phyloP scores from a whole-genome alignment of 53 echinoderm and acorn worm species.

The Astropecten irregularis region DNA sequence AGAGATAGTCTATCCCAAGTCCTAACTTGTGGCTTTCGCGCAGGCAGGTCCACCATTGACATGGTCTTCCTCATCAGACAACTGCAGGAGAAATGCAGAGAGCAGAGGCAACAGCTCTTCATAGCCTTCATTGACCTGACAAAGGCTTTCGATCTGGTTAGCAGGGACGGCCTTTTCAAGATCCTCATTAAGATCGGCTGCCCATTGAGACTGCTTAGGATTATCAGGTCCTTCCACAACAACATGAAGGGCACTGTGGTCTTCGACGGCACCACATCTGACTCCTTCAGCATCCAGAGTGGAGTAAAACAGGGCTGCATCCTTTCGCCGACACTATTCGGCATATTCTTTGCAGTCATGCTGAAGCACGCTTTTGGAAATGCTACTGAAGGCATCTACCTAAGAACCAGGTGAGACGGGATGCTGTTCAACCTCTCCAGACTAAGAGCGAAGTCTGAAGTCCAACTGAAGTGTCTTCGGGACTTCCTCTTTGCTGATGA shows the following conservation, averaged over 20 bases:
- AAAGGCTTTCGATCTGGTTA: constrained; percentile 47
- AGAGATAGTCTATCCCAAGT: constrained; percentile 38
- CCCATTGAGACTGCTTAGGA: constrained; percentile 30
- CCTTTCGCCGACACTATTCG: constrained; percentile 27
- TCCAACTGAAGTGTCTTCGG: background rate
- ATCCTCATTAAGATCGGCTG: constrained; percentile 41
- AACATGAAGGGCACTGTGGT: constrained; percentile 12
- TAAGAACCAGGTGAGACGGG: constrained; percentile 8
- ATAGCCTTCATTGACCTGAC: no score
- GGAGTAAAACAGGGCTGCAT: constrained; percentile 52
- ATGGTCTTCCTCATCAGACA: constrained; percentile 66
- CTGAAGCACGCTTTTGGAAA: no score
- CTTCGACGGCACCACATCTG: background rate
- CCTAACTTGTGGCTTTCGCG: constrained; percentile 63
- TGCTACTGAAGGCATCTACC: constrained; percentile 13
- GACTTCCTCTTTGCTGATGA: constrained; percentile 14
- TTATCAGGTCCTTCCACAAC: constrained; percentile 24
- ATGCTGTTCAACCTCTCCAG: constrained; percentile 12
- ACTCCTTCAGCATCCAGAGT: constrained; percentile 7
- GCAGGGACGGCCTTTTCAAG: no score
- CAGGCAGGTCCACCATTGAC: constrained; percentile 66
- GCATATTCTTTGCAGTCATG: background rate
- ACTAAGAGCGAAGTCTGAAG: constrained; percentile 1
- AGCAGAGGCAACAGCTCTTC: constrained; percentile 25
- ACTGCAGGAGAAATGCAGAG: no score